Base-by-base conservation (phyloP, 2,888 invertebrate species). In the Stegophylla sp. region DNA sequence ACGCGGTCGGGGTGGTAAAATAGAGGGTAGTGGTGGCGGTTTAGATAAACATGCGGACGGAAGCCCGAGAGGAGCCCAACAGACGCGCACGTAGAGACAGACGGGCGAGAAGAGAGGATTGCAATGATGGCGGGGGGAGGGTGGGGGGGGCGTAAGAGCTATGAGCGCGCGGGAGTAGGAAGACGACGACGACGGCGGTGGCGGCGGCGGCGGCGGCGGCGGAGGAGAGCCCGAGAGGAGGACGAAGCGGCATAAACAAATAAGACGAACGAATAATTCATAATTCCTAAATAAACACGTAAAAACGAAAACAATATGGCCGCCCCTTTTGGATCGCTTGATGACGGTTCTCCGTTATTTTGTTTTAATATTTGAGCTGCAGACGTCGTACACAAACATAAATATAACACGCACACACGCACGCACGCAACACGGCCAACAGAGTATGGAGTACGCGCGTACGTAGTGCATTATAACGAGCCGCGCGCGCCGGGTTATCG, bases 301-400 rank as follows among this genome's bases (percentile, higher is more conserved):
- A 79, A 79, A 79, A 79, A 79, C 79, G 61, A 79, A 79, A 79
- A 79, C 79, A 79, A 79, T 79, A 79, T 79, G 79, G 79, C 79
- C 61, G 79, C 79, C 63, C 59, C 59, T 59, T n/a, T 9, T 23
- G 64, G 71, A 79, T 79, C 71, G 79, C 48, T 41, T 45, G 73
- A 53, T 53, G 69, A 71, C 61, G 69, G 79, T 71, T 61, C 71
- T 51, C 69, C 61, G 71, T 71, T 79, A 71, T 79, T 79, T 79
- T 79, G 79, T 79, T 79, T 77, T 77, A 77, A 71, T 79, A 71
- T 79, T 79, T 71, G 79, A 71, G 71, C 79, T 79, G 51, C 61
- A 71, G 61, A 63, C 61, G 69, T 67, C 61, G 69, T 67, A 59
- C 34, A 53, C 59, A 77, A 59, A 67, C 67, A 59, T 77, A 67